Percentiles rank a stretch among this genome's conserved stretches.
These are phyloP conservation scores for Oreortyx pictus DNA, from an alignment of 2,797 vertebrate species.

Conservation along the genomic window DNA sequence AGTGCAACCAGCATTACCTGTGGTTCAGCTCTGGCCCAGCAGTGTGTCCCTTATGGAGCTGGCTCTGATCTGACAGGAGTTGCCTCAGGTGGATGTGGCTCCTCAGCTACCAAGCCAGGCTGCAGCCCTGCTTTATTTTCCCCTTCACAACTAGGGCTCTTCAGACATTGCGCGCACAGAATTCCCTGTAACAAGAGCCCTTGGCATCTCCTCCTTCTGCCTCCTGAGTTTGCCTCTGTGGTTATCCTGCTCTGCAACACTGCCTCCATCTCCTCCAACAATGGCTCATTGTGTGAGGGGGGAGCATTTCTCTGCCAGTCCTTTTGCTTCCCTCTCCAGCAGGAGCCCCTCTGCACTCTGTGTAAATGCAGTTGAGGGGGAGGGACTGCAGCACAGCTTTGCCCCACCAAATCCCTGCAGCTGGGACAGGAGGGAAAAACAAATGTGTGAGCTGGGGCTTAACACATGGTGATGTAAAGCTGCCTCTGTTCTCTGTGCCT, in stretches of 20 bases:
- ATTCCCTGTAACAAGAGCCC: conserved; percentile 58
- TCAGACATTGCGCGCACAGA: conserved; percentile 58
- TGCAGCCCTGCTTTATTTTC: conserved; percentile 41
- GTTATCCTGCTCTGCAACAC: conserved; percentile 38
- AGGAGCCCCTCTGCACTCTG: conserved; percentile 45
- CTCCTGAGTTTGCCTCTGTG: conserved; percentile 51
- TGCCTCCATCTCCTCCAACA: conserved; percentile 67
- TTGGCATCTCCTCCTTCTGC: conserved; percentile 38
- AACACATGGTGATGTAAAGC: conserved; percentile 45
- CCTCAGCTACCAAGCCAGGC: not conserved
- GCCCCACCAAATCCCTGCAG: conserved; percentile 56
- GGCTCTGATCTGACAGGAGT: too few relatives aligned
- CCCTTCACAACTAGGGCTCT: conserved; percentile 41
- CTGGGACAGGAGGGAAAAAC: conserved; percentile 65
- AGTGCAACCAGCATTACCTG: not conserved
- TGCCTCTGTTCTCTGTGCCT: conserved; percentile 51
- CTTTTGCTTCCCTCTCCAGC: not conserved
- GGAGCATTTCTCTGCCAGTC: not conserved
- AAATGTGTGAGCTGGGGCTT: not conserved
- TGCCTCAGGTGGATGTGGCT: too few relatives aligned
- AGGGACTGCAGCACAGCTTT: conserved; percentile 40
- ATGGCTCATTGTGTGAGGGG: conserved; percentile 73
- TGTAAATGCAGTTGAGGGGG: conserved; percentile 30
- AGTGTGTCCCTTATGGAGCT: not conserved
- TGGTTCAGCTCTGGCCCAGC: not conserved